Evolutionary conservation across 2,888 invertebrate genomes (phyloP), one percentile per base, ranked within the genome.

Genomic region (Sepioteuthis lessoniana): DNA sequence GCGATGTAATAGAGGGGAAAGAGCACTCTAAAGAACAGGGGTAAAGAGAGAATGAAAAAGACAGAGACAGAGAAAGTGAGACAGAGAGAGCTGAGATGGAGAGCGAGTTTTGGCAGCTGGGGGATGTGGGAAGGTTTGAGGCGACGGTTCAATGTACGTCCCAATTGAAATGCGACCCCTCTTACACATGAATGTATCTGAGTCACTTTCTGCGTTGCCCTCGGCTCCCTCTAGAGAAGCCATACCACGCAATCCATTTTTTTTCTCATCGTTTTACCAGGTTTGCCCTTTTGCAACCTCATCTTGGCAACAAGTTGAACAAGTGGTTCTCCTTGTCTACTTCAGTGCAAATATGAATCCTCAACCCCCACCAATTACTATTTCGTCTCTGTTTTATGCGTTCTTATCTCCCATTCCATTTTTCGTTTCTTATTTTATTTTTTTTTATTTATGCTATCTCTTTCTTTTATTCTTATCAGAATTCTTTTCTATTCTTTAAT

Each of bases 251-350:
- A 35, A 13, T 16, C n/a, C n/a, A 13, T n/a, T 31, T 31, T 76
- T 76, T n/a, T 76, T 76, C 8, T 10, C 19, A 16, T 76, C n/a
- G 19, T 76, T 76, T 76, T 76, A 2, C 76, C 13, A 55, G 55
- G 76, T 76, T 76, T 76, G 76, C n/a, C n/a, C 76, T 76, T 35
- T 76, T 76, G 76, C 76, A 76, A 76, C n/a, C 76, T 76, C 13
- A 76, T 76, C 76, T n/a, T n/a, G n/a, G n/a, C 76, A n/a, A n/a
- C 76, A 76, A n/a, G n/a, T 76, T 19, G 76, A 76, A 76, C 76
- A 76, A 76, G 76, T 76, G 76, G n/a, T 19, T 10, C 16, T 35
- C n/a, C 13, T 76, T 76, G n/a, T 76, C 76, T 19, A 60, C n/a
- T 76, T 16, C n/a, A 76, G 76, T 76, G 76, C 76, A 76, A 35